Percentiles rank a stretch among this genome's conserved stretches.
Evolutionary conservation across 2,797 vertebrate genomes (phyloP).

Genomic region (Neoniphon sammara): DNA sequence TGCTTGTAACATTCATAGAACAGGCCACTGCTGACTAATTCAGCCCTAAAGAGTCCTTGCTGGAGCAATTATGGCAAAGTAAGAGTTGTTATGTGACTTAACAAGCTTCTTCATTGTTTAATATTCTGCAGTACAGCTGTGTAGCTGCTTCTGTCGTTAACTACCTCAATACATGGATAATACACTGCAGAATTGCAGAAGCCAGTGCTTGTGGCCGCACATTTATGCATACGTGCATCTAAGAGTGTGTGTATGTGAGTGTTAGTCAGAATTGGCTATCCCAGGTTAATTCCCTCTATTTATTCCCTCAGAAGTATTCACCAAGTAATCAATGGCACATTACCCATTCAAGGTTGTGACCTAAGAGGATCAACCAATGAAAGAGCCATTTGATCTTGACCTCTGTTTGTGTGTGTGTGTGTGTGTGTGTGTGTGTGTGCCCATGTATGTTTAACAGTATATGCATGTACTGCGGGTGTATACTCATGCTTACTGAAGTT

Average conservation of each 20-base stretch:
- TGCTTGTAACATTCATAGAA: neutral
- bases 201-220: neutral
- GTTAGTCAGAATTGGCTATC: slow-evolving; percentile 30
- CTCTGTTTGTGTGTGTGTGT: slow-evolving; percentile 27
- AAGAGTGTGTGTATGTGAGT: slow-evolving; percentile 7
- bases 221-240: neutral
- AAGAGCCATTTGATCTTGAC: slow-evolving; percentile 72
- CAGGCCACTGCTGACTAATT: slow-evolving; percentile 16
- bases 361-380: slow-evolving; percentile 60
- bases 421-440: slow-evolving; percentile 13
- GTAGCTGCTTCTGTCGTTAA: slow-evolving; percentile 20
- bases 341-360: slow-evolving; percentile 71
- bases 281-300: slow-evolving; percentile 41
- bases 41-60: slow-evolving; percentile 9
- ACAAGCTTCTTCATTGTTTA: slow-evolving; percentile 21
- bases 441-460: neutral
- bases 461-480: too few relatives aligned
- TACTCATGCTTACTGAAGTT: too few relatives aligned
- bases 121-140: slow-evolving; percentile 9
- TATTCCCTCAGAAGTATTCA: slow-evolving; percentile 59
- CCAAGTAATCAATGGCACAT: slow-evolving; percentile 67
- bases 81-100: slow-evolving; percentile 29
- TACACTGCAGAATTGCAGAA: neutral
- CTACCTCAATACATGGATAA: neutral
- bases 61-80: slow-evolving; percentile 31